A percentile compares a stretch with the other conserved stretches of the same genome.
Evolutionary conservation across 2,113 vertebrate species (phyloP).

Genomic region (Pseudorectes ferrugineus): DNA sequence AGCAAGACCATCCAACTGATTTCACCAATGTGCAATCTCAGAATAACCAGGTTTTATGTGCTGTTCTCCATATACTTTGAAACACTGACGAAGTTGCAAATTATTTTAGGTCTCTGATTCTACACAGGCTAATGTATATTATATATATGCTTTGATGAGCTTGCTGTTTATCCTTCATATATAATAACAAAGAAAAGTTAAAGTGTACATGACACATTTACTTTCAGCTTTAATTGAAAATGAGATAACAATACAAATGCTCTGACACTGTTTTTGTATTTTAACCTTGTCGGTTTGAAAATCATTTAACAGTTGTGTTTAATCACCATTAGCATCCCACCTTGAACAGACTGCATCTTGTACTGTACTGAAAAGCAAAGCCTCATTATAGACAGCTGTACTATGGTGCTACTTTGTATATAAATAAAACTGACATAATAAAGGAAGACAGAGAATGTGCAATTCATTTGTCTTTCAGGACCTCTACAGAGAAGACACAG

Average conservation of each 20-base stretch:
- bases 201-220: not conserved
- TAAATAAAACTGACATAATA: conserved; percentile 52
- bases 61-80: not conserved
- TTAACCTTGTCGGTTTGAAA: not conserved
- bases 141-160: not conserved
- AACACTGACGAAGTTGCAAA: not conserved
- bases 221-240: not conserved
- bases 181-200: not conserved
- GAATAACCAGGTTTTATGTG: not conserved
- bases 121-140: not conserved
- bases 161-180: not conserved
- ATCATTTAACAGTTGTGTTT: conserved; percentile 1
- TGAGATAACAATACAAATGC: not conserved
- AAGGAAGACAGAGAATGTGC: not conserved
- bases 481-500: not conserved
- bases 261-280: not conserved
- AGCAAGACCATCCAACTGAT: not conserved
- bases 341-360: not conserved
- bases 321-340: not conserved
- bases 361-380: not conserved
- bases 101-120: not conserved
- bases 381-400: conserved; percentile 7
- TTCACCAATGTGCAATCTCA: not conserved
- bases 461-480: conserved; percentile 47
- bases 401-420: not conserved